Evolutionary conservation across 2,797 vertebrate species (phyloP), one percentile per base, ranked within the genome.

Genomic region (Petrocephalus schoutedeni): DNA sequence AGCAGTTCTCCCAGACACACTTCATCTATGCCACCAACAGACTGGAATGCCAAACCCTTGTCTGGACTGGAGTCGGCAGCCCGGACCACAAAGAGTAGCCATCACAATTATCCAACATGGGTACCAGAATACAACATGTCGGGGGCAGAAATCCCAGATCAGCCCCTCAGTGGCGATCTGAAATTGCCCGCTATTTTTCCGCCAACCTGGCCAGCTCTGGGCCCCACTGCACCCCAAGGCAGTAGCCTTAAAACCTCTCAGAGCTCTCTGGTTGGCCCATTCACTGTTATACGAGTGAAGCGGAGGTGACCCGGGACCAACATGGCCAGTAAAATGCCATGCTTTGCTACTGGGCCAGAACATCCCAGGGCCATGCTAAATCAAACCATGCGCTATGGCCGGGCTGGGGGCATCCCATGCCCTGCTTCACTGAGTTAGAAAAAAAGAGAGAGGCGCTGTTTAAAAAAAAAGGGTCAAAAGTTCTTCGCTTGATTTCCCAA

Each of bases 361-460:
- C 89, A 91, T 86, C 90, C 91, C 92, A 87, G 93, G 91, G 89
- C 88, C 85, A 89, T 90, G 89, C 89, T 85, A 87, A 94, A 93
- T 94, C 93, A 94, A 94, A 93, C 93, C 92, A 92, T 93, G 89
- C 87, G 36, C 87, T 87, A 89, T 28, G 91, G 90, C 91, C 91
- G n/a, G 58, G 87, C 7, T 36, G 91, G 89, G 89, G 87, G 87
- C 54, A 67, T 12, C 77, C 45, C 28, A 56, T 12, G 49, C 86
- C 82, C 84, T 77, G 57, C 56, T 9, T 85, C 28, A 51, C 59
- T 41, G 83, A 4, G 19, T 49, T 67, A 74, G 14, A 74, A 67
- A 64, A 53, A 14, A 64, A 88, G 54, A 49, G 57, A 77, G 77
- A 16, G 53, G 41, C 71, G 19, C 23, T 51, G 57, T 45, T n/a